Percentiles rank a stretch among this genome's conserved stretches.
Evolutionary conservation across 2,888 invertebrate species (phyloP).

Genomic region (Lasioglossum pauxillum): DNA sequence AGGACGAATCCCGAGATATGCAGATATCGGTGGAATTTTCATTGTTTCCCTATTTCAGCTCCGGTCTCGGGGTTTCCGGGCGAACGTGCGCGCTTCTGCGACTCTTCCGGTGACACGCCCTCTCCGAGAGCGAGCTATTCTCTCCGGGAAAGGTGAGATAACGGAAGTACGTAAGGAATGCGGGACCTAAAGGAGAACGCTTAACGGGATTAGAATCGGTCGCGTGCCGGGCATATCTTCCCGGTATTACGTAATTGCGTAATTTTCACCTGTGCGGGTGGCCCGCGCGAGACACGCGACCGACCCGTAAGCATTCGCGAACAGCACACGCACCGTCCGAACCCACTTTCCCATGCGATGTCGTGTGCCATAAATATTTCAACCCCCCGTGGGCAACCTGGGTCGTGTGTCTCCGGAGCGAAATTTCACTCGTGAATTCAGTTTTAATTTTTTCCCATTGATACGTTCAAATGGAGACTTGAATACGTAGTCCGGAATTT

Average conservation of each 20-base stretch:
- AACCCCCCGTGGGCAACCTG: not conserved
- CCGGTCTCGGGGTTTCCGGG: not conserved
- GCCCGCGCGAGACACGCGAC: constrained; percentile 5
- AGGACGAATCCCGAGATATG: constrained; percentile 46
- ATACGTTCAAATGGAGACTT: not conserved
- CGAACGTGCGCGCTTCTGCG: constrained; percentile 35
- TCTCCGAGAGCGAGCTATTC: constrained; percentile 30
- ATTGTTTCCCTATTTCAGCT: constrained; percentile 64
- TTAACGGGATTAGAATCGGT: constrained; percentile 76
- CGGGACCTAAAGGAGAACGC: constrained; percentile 65
- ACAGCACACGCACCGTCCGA: constrained; percentile 21
- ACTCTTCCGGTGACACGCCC: constrained; percentile 56
- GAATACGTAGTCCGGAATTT: no score
- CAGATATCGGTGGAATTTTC: constrained; percentile 62
- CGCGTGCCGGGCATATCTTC: constrained; percentile 73
- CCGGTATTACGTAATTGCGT: constrained; percentile 67
- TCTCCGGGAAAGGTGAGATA: constrained; percentile 64
- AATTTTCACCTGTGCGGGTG: constrained; percentile 34
- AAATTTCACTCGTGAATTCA: not conserved
- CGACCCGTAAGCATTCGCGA: constrained; percentile 1
- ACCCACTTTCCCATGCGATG: not conserved
- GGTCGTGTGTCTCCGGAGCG: not conserved
- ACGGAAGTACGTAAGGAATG: constrained; percentile 71
- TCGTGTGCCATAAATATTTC: not conserved
- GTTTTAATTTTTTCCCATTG: not conserved